These are phyloP conservation scores for Pachycephala philippinensis DNA, from an alignment of 2,113 vertebrate species.

Conservation along the genomic window DNA sequence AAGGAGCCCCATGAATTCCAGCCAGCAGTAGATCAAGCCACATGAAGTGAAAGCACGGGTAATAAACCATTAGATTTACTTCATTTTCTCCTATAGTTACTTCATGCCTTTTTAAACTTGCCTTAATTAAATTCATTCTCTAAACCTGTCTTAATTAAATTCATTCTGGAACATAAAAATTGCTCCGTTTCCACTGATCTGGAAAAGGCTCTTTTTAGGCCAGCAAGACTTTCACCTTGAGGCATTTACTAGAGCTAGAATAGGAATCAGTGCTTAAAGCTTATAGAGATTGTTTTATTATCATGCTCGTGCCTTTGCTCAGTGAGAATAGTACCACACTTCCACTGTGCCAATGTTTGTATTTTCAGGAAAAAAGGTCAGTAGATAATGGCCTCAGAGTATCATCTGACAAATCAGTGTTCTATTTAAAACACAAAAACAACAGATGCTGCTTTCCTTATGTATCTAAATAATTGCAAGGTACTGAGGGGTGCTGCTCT, in stretches of 20 bases:
- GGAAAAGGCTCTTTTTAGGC: constrained; percentile 36
- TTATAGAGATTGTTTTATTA: background rate
- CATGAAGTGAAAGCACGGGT: background rate
- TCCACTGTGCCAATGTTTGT: background rate
- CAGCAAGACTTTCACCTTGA: background rate
- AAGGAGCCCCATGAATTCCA: background rate
- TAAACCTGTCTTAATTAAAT: constrained; percentile 30
- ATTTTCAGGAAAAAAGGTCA: background rate
- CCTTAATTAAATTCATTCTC: constrained; percentile 22
- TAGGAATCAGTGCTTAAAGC: background rate
- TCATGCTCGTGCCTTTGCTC: background rate
- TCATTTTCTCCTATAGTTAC: background rate
- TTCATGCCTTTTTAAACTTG: constrained; percentile 3
- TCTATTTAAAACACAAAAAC: background rate
- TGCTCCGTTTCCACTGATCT: background rate
- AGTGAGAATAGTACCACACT: background rate
- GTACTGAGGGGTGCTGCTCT: background rate
- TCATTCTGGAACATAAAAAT: background rate
- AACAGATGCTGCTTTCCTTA: background rate
- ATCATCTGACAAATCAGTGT: background rate
- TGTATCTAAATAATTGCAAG: background rate
- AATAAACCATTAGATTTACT: background rate
- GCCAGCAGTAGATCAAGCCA: background rate
- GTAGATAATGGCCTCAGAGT: background rate
- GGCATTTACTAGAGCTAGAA: background rate